These are phyloP conservation scores for Rhineura floridana DNA, from an alignment of 2,113 vertebrate species.

Conservation along the genomic window DNA sequence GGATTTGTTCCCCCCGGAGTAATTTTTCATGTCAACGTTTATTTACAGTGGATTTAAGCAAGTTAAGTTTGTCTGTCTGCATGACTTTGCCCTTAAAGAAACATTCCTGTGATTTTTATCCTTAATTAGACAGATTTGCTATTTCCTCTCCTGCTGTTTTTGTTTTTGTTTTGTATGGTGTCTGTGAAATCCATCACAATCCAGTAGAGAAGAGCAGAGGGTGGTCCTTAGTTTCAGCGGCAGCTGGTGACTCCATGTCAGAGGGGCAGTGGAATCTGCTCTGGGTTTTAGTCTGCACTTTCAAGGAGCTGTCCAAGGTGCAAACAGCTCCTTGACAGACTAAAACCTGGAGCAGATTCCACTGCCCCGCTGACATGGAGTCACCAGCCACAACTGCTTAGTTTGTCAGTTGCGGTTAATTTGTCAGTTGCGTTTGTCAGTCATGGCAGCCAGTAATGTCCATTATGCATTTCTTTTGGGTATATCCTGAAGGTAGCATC, in stretches of 20 bases:
- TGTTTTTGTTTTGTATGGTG: constrained; percentile 25
- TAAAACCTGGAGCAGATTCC: too few relatives aligned
- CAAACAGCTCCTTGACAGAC: too few relatives aligned
- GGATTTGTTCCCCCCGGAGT: background rate
- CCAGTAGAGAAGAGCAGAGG: fast-evolving
- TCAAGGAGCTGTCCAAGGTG: too few relatives aligned
- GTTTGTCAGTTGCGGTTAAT: background rate
- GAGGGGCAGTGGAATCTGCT: too few relatives aligned
- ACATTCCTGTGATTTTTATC: background rate
- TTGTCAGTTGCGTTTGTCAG: background rate
- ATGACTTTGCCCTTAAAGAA: background rate
- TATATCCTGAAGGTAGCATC: background rate
- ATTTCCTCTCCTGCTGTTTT: background rate
- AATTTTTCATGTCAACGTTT: constrained; percentile 2
- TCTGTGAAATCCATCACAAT: constrained; percentile 17
- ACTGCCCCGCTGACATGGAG: too few relatives aligned
- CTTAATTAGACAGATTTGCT: background rate
- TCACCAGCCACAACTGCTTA: too few relatives aligned
- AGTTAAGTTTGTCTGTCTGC: background rate
- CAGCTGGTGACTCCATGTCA: too few relatives aligned
- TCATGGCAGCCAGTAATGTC: background rate
- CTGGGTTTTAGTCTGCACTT: too few relatives aligned
- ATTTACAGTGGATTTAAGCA: background rate
- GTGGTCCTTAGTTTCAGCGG: background rate
- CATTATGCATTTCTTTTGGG: background rate